Conservation (phyloP, 2,113 vertebrate genomes). For the Gnathonemus echidnorhynchus region DNA sequence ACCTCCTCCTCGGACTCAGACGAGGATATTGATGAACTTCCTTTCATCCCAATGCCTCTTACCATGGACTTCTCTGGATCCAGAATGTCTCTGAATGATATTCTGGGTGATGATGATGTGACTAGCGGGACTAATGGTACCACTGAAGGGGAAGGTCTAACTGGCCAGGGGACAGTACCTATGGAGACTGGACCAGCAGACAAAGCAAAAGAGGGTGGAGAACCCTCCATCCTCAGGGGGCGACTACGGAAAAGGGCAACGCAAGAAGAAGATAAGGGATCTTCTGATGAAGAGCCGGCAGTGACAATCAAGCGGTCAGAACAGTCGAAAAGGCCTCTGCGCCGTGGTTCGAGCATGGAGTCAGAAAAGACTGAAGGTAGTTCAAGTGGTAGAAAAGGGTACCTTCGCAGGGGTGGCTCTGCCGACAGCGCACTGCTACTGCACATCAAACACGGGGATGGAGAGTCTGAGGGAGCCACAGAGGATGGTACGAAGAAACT, state of each 20-base stretch:
- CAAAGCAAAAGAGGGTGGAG: constrained; percentile 38
- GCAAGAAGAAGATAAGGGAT: constrained; percentile 54
- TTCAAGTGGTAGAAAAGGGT: constrained; percentile 55
- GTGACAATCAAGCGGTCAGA: constrained; percentile 51
- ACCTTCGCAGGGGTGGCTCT: constrained; percentile 81
- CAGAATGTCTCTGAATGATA: constrained; percentile 83
- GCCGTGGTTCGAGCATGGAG: constrained; percentile 70
- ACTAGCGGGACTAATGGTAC: constrained; percentile 48
- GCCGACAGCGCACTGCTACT: constrained; percentile 80
- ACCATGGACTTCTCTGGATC: constrained; percentile 87
- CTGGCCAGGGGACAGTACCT: constrained; percentile 28
- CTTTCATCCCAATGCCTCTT: constrained; percentile 85
- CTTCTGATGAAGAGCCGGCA: constrained; percentile 66
- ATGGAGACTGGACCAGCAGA: constrained; percentile 60
- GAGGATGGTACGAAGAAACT: constrained; percentile 58
- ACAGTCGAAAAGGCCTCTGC: constrained; percentile 63
- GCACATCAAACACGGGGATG: constrained; percentile 53
- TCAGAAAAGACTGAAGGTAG: constrained; percentile 55
- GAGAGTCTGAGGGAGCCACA: constrained; percentile 40
- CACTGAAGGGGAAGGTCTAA: constrained; percentile 31
- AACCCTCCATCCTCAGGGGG: constrained; percentile 40
- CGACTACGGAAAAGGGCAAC: constrained; percentile 45
- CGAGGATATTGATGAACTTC: constrained; percentile 86
- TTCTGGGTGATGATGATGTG: constrained; percentile 73
- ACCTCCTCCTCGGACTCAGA: constrained; percentile 94